Evolutionary conservation across 2,113 vertebrate genomes (phyloP).

Genomic region (Neolamprologus hecqui): DNA sequence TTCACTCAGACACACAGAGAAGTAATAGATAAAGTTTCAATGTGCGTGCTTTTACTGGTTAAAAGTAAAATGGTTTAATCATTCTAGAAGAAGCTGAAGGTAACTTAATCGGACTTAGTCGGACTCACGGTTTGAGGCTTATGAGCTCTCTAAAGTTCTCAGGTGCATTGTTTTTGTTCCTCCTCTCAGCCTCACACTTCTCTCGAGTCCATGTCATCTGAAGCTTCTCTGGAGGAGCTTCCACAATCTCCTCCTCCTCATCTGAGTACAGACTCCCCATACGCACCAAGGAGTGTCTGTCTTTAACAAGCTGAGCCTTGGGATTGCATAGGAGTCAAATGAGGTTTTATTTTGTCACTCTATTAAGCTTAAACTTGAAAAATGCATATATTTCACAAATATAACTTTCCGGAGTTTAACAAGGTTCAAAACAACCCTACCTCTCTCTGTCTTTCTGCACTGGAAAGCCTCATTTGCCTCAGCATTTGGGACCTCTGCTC

Average conservation of each 20-base stretch:
- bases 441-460: conserved; percentile 89
- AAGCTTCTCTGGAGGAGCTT: conserved; percentile 79
- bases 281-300: conserved; percentile 87
- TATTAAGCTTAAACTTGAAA: background rate
- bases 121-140: conserved; percentile 92
- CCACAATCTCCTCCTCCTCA: conserved; percentile 84
- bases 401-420: background rate
- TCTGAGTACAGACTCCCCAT: conserved; percentile 91
- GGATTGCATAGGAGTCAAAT: background rate
- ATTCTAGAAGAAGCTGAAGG: background rate
- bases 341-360: background rate
- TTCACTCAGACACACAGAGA: background rate
- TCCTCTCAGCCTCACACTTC: conserved; percentile 79
- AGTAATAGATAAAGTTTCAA: background rate
- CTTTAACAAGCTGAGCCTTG: conserved; percentile 94
- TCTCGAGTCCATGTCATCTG: conserved; percentile 98
- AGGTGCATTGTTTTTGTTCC: conserved; percentile 74
- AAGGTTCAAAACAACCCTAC: conserved; percentile 58
- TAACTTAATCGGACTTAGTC: background rate
- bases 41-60: background rate
- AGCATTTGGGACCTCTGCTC: conserved; percentile 98
- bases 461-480: conserved; percentile 93
- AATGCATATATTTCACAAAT: background rate
- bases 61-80: background rate
- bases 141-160: conserved; percentile 92